Conservation (phyloP, 2,888 invertebrate genomes). For the Xylocampa areola region DNA sequence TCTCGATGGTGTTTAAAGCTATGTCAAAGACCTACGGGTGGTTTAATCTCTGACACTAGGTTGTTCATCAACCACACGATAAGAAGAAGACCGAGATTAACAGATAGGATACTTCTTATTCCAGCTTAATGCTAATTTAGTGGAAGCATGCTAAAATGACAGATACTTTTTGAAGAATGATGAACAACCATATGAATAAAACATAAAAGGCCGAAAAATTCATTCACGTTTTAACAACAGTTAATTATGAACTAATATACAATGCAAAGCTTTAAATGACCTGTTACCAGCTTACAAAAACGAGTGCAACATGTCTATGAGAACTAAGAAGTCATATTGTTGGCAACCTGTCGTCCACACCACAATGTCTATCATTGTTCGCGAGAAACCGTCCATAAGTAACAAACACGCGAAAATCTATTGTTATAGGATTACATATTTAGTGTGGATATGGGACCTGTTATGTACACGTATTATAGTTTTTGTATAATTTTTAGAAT, state of each 20-base stretch:
- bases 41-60: too few relatives aligned
- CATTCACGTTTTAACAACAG: too few relatives aligned
- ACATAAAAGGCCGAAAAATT: too few relatives aligned
- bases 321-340: conserved; percentile 52
- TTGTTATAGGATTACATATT: conserved; percentile 47
- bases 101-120: too few relatives aligned
- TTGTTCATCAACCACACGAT: too few relatives aligned
- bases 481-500: conserved; percentile 12
- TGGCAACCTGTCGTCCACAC: conserved; percentile 29
- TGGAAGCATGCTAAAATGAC: too few relatives aligned
- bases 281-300: conserved; percentile 40
- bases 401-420: conserved; percentile 52
- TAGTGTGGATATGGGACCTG: conserved; percentile 33
- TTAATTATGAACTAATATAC: conserved; percentile 14
- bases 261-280: conserved; percentile 29
- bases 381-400: conserved; percentile 44
- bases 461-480: conserved; percentile 13
- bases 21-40: too few relatives aligned
- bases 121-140: too few relatives aligned
- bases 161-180: too few relatives aligned
- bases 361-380: conserved; percentile 50
- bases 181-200: too few relatives aligned
- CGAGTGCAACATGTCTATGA: conserved; percentile 40
- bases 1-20: too few relatives aligned
- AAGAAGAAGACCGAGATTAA: too few relatives aligned